Percentiles rank a stretch among this genome's conserved stretches.
Conservation (phyloP, 1,140 invertebrate species). For the Monomorium pharaonis region DNA sequence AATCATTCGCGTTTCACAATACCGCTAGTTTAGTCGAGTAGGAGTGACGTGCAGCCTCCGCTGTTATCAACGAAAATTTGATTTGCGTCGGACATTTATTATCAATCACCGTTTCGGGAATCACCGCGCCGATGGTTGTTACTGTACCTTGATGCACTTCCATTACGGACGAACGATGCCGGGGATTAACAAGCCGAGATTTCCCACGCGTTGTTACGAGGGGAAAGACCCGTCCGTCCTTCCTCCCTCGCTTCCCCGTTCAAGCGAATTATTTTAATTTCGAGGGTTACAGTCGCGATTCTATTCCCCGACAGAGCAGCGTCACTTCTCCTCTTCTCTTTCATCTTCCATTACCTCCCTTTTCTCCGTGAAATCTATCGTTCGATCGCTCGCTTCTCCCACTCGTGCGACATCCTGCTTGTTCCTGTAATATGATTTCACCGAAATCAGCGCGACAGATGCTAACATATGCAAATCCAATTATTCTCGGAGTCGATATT, state of each 20-base stretch:
- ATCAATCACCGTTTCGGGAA: slow-evolving; percentile 28
- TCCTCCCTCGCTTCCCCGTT: slow-evolving; percentile 3
- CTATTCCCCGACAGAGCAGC: background rate
- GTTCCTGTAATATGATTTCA: background rate
- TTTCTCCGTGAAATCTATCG: background rate
- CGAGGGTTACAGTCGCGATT: slow-evolving; percentile 29
- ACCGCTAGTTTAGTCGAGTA: background rate
- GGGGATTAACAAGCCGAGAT: slow-evolving; percentile 46
- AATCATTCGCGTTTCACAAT: background rate
- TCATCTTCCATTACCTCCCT: slow-evolving; percentile 24
- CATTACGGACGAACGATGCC: slow-evolving; percentile 15
- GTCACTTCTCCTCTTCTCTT: background rate
- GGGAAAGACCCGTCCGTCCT: slow-evolving; percentile 7
- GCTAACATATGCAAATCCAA: background rate
- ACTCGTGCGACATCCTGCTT: background rate
- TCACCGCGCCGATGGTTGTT: slow-evolving; percentile 3
- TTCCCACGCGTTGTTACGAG: slow-evolving; percentile 42
- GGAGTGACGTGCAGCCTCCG: background rate
- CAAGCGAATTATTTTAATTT: slow-evolving; percentile 57
- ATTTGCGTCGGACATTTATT: slow-evolving; percentile 24
- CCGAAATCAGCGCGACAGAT: background rate
- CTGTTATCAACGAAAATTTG: slow-evolving; percentile 13
- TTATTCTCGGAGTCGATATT: background rate
- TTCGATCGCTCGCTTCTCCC: background rate
- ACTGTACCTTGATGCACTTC: slow-evolving; percentile 33